Evolutionary conservation across 1,140 invertebrate species (phyloP).

Genomic region (Vanessa atalanta): DNA sequence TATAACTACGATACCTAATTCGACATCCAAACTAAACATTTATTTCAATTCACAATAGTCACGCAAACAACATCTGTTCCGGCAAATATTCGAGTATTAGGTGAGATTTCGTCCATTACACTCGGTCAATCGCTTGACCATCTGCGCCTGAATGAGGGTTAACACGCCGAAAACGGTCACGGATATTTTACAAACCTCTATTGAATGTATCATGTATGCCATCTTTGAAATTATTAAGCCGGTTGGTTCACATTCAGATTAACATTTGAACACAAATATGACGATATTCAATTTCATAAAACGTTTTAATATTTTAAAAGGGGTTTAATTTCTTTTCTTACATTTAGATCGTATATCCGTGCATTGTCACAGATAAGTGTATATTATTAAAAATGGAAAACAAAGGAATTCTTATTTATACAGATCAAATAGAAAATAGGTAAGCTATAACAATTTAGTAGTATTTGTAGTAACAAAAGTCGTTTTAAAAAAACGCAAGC

Average conservation of each 20-base stretch:
- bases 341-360: too few species aligned
- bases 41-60: constrained; percentile 30
- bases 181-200: constrained; percentile 21
- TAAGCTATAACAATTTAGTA: too few species aligned
- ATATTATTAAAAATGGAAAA: too few species aligned
- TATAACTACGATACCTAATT: constrained; percentile 10
- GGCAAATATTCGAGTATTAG: constrained; percentile 30
- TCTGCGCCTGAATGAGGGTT: constrained; percentile 20
- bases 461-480: too few species aligned
- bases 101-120: constrained; percentile 26
- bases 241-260: background rate
- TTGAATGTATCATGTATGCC: background rate
- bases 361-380: too few species aligned
- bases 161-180: constrained; percentile 19
- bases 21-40: constrained; percentile 22
- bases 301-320: too few species aligned
- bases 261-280: too few species aligned
- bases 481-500: too few species aligned
- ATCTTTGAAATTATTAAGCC: constrained; percentile 6
- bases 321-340: too few species aligned
- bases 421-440: too few species aligned
- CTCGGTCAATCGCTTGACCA: constrained; percentile 21
- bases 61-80: constrained; percentile 28
- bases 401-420: too few species aligned
- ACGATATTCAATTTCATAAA: too few species aligned